Evolutionary conservation across 2,888 invertebrate species (phyloP).

Genomic region (Rotaria macrura): DNA sequence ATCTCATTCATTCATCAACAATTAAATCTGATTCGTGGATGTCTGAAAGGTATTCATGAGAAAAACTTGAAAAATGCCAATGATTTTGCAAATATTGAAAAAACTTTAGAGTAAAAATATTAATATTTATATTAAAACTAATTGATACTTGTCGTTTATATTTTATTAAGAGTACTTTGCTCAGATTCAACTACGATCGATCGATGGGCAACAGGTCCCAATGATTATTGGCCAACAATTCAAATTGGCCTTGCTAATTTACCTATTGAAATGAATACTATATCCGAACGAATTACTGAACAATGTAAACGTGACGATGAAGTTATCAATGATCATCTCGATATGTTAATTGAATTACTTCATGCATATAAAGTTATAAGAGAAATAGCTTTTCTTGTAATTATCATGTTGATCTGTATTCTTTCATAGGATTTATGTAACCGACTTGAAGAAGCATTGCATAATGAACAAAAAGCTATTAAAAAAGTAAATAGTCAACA

Average conservation of each 20-base stretch:
- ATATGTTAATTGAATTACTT: constrained; percentile 21
- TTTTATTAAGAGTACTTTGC: constrained; percentile 40
- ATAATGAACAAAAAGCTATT: constrained; percentile 45
- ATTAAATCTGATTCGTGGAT: not conserved
- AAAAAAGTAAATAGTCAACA: constrained; percentile 44
- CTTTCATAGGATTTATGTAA: constrained; percentile 46
- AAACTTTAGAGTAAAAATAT: constrained; percentile 36
- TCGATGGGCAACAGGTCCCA: constrained; percentile 44
- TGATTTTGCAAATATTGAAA: not conserved
- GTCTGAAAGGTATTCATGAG: not conserved
- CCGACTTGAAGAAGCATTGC: constrained; percentile 48
- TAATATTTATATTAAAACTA: no score
- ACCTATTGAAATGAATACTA: constrained; percentile 42
- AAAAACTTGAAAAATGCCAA: not conserved
- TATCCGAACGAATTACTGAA: constrained; percentile 44
- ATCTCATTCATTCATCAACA: not conserved
- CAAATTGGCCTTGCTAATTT: constrained; percentile 42
- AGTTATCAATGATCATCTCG: not conserved
- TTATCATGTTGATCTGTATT: no score
- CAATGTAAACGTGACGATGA: constrained; percentile 34
- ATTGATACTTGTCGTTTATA: no score
- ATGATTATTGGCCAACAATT: constrained; percentile 42
- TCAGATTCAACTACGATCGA: constrained; percentile 41
- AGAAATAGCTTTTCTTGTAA: no score
- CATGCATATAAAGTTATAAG: not conserved